Evolutionary conservation across 2,797 vertebrate species (phyloP), one percentile per base, ranked within the genome.

Genomic region (Oreochromis mossambicus): DNA sequence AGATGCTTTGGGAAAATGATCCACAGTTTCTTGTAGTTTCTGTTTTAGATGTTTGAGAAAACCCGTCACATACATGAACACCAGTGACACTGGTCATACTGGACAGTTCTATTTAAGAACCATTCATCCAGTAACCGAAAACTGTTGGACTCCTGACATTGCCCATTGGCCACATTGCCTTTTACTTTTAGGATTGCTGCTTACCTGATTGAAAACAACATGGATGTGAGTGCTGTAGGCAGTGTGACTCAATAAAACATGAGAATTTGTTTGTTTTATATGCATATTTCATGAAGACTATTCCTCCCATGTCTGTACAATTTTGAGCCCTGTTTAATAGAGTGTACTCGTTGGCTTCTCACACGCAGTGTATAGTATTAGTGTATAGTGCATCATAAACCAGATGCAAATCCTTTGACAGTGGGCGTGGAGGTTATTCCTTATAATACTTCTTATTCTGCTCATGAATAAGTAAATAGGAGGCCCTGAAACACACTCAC

Each of bases 391-490:
- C 78, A 46, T 56, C 13, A 36, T 73, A 77, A 34, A 29, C 75
- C 12, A 11, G 2, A 70, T 29, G 84, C 32, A 85, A 52, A 76
- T 85, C 82, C 82, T 85, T 73, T 86, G 89, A 87, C 85, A 86
- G 83, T 81, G 79, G 89, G 85, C 29, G 66, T 91, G 82, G 86
- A 79, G 79, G 91, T 87, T 93, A 86, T 90, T 83, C 82, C 61
- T 92, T 92, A 89, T 89, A 87, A 91, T 82, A 88, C 81, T 85
- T 90, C 85, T 94, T 89, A 89, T 90, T 89, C 87, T 82, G 48
- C 79, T 94, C 91, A 95, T 95, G 91, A 95, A 95, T 95, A 94
- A 95, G 84, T 96, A 70, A 96, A 83, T 83, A 88, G 85, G 75
- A 78, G 75, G 79, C 51, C 70, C 85, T 70, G 63, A 92, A 83